Evolutionary conservation across 2,888 invertebrate species (phyloP), one percentile per base, ranked within the genome.

Genomic region (Phanerotoma sp.): DNA sequence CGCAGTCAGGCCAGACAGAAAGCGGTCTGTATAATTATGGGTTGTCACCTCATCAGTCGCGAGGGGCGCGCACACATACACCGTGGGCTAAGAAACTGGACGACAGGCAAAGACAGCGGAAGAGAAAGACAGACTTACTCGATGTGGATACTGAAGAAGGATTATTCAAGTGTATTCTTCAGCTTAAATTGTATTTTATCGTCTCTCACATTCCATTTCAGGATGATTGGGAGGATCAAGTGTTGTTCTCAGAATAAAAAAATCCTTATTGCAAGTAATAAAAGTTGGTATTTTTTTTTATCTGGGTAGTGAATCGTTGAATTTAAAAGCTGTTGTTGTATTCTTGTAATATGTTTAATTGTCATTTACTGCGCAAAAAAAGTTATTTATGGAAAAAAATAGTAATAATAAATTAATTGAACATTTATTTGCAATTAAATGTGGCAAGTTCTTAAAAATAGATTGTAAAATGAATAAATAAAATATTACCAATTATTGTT

Each of bases 21-120:
- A 75, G 74, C 70, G 73, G 73, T 72, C 71, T 71, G 70, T 75
- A 76, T 77, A 77, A 77, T 77, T 77, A 73, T 74, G 72, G 77
- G 77, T 77, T 77, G 77, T 77, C 77, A 75, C 77, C 76, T 77
- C 77, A 75, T 77, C 77, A 77, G 74, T 71, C 59, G 54, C 61
- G 65, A 64, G 56, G 35, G 62, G 57, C 54, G 55, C 56, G 56
- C 54, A 64, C 58, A 54, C 51, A 55, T 48, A 56, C 53, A 61
- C 40, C 16, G 20, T 10, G 28, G 40, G 20, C 25, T 13, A 40
- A 38, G 40, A 40, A 49, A 49, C 40, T 38, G 22, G 49, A 49
- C 49, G 49, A 49, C 49, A 49, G 40, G 28, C 35, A 30, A 40
- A 47, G 47, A 47, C 47, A 37, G 47, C 62, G 64, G 60, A 55